These are phyloP conservation scores for Eurois occulta DNA, from an alignment of 2,888 invertebrate genomes.

Conservation along the genomic window DNA sequence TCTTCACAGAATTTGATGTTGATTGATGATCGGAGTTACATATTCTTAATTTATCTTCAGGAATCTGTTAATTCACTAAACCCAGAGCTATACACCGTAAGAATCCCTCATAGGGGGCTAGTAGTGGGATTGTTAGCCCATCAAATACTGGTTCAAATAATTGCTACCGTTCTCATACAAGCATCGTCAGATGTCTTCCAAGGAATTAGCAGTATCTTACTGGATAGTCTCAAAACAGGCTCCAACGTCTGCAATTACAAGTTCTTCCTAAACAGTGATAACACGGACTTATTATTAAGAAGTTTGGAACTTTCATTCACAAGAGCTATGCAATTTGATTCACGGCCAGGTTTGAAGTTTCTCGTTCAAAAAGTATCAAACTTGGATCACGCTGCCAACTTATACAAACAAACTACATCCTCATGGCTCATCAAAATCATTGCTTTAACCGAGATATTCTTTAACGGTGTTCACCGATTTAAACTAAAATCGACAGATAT, in stretches of 20 bases:
- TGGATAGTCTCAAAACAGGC: constrained; percentile 87
- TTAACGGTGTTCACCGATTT: constrained; percentile 93
- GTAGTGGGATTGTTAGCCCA: constrained; percentile 97
- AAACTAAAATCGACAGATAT: constrained; percentile 91
- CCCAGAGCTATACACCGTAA: constrained; percentile 94
- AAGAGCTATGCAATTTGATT: constrained; percentile 96
- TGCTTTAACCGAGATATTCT: constrained; percentile 95
- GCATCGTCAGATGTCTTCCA: constrained; percentile 92
- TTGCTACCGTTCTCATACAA: constrained; percentile 96
- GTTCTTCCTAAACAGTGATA: constrained; percentile 90
- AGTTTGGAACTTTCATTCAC: constrained; percentile 95
- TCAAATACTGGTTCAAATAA: constrained; percentile 97
- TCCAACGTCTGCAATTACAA: constrained; percentile 85
- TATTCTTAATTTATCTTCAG: constrained; percentile 95
- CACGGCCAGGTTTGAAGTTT: constrained; percentile 97
- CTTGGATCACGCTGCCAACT: constrained; percentile 95
- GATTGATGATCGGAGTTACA: constrained; percentile 96
- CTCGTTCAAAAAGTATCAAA: constrained; percentile 98
- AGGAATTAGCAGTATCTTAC: constrained; percentile 91
- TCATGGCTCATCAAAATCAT: constrained; percentile 97
- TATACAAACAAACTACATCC: constrained; percentile 98
- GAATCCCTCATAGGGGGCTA: constrained; percentile 96
- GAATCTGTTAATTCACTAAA: constrained; percentile 93
- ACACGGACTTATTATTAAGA: constrained; percentile 93
- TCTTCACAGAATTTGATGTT: constrained; percentile 88